phyloP scores from a whole-genome alignment of 2,797 vertebrate species.

The Muscicapa striata region DNA sequence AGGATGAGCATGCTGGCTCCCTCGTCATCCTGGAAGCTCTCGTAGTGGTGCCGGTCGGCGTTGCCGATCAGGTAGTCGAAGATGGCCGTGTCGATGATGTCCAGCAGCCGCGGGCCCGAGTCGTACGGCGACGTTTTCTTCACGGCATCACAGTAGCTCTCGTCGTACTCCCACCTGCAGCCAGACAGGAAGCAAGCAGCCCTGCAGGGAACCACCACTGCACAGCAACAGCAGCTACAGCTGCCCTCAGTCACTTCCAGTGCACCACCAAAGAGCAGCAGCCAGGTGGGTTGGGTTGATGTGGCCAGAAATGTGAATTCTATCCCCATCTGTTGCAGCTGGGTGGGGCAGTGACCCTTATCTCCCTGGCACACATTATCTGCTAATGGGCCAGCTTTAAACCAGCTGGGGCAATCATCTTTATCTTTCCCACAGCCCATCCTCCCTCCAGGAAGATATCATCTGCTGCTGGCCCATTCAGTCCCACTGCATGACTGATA shows the following conservation, averaged over 20 bases:
- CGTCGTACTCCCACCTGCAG: conserved; percentile 96
- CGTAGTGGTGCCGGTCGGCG: conserved; percentile 97
- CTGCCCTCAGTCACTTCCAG: background rate
- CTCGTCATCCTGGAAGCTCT: conserved; percentile 97
- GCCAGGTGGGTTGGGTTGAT: background rate
- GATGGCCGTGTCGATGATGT: conserved; percentile 94
- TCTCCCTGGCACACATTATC: too few relatives aligned
- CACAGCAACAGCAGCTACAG: rapidly evolving
- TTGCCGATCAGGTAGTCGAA: conserved; percentile 98
- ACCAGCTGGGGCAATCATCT: too few relatives aligned
- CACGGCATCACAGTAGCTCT: conserved; percentile 96
- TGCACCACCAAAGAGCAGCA: background rate
- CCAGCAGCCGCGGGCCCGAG: conserved; percentile 91
- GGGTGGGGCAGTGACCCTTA: too few relatives aligned
- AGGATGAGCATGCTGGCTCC: conserved; percentile 98
- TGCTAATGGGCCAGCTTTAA: too few relatives aligned
- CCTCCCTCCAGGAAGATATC: too few relatives aligned
- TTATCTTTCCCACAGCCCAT: too few relatives aligned
- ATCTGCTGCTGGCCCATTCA: too few relatives aligned
- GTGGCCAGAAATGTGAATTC: too few relatives aligned
- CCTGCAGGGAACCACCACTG: background rate
- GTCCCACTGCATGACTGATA: too few relatives aligned
- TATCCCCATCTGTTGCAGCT: too few relatives aligned
- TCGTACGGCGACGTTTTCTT: conserved; percentile 98
- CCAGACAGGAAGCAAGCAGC: background rate